phyloP scores from a whole-genome alignment of 2,797 vertebrate genomes.

The Sarcophilus harrisii region DNA sequence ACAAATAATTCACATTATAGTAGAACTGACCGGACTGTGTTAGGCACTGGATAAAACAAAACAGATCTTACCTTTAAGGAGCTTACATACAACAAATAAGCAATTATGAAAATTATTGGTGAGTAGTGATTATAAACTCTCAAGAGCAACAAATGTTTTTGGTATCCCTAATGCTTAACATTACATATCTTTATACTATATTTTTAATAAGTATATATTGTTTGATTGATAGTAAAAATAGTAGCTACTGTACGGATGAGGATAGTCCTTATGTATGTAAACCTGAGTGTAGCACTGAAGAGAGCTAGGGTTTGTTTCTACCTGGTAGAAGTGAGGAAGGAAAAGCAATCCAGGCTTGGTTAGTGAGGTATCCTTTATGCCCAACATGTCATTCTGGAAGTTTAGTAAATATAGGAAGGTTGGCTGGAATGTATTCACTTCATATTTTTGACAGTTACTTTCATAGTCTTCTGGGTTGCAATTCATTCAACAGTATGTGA shows the following conservation, averaged over 20 bases:
- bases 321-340: not conserved
- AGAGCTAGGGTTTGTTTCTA: not conserved
- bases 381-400: too few species aligned
- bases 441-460: too few species aligned
- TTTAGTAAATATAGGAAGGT: not conserved
- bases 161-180: not conserved
- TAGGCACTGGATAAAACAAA: not conserved
- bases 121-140: not conserved
- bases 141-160: not conserved
- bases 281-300: not conserved
- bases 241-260: not conserved
- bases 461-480: too few species aligned
- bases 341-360: not conserved
- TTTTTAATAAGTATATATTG: not conserved
- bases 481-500: too few species aligned
- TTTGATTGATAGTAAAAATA: not conserved
- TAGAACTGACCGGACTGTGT: not conserved
- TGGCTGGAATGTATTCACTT: not conserved
- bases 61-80: not conserved
- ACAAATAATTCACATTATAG: too few species aligned
- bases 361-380: not conserved
- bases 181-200: not conserved
- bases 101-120: not conserved
- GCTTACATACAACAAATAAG: not conserved
- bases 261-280: not conserved